Evolutionary conservation across 30 jellyfish, hydroid and myxozoan species (phyloP).

Genomic region (Aurelia sp.): DNA sequence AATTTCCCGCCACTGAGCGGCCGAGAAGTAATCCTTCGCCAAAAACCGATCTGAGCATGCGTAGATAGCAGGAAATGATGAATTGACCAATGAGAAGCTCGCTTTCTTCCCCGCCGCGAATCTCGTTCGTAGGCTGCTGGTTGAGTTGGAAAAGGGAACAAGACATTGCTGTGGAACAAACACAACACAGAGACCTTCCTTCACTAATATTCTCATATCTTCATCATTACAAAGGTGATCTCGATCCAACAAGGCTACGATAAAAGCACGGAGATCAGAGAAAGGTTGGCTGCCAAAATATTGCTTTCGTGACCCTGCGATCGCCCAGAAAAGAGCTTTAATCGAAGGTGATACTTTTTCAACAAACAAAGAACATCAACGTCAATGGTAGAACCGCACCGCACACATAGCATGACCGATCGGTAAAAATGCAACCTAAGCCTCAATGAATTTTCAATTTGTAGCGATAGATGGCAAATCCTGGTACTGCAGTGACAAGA

Average conservation of each 20-base stretch:
- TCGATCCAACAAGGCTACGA: no score
- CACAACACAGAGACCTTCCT: no score
- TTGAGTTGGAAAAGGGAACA: conserved; percentile 16
- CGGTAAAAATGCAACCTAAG: not conserved
- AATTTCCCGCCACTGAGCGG: conserved; percentile 72
- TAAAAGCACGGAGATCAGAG: not conserved
- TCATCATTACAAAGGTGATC: no score
- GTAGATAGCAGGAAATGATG: conserved; percentile 70
- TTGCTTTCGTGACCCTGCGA: not conserved
- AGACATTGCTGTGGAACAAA: conserved; percentile 5
- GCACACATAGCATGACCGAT: not conserved
- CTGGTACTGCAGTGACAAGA: conserved; percentile 82
- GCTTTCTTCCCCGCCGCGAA: conserved; percentile 99
- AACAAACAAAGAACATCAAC: not conserved
- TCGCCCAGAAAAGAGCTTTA: not conserved
- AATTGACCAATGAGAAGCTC: conserved; percentile 80
- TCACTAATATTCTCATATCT: no score
- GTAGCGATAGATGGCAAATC: conserved; percentile 82
- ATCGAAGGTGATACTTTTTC: not conserved
- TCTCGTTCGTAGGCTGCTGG: conserved; percentile 82
- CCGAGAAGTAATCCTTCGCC: not conserved
- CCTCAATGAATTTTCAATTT: no score
- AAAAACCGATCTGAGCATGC: conserved; percentile 72
- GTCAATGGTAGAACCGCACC: not conserved
- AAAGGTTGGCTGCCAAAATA: not conserved